These are phyloP conservation scores for Himalopsyche tibetana DNA, from an alignment of 2,888 invertebrate genomes.

Conservation along the genomic window DNA sequence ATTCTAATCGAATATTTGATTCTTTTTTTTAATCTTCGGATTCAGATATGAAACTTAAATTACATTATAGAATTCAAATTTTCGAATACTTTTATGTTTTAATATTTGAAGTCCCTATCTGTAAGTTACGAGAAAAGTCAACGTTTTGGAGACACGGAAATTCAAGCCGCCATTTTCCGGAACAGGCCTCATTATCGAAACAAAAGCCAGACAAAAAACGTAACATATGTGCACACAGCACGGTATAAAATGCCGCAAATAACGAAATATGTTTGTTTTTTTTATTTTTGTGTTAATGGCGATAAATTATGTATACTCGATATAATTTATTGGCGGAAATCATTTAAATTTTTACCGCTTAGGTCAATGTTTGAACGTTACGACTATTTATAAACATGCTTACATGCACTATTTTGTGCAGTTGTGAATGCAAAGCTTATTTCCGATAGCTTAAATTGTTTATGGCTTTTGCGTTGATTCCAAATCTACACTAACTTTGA, in stretches of 20 bases:
- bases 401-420: background rate
- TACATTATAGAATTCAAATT: too few species aligned
- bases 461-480: too few species aligned
- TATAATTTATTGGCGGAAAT: slow-evolving; percentile 10
- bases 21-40: too few species aligned
- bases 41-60: too few species aligned
- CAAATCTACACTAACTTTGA: too few species aligned
- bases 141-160: background rate
- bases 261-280: background rate
- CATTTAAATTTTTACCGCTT: background rate
- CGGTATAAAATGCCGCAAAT: slow-evolving; percentile 11
- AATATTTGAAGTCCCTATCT: too few species aligned
- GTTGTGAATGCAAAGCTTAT: background rate
- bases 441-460: background rate
- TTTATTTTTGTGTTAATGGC: background rate
- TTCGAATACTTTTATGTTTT: too few species aligned
- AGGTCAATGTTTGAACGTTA: background rate
- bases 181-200: background rate
- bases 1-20: too few species aligned
- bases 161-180: slow-evolving; percentile 20
- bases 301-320: slow-evolving; percentile 23
- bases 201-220: background rate
- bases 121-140: background rate
- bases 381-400: background rate
- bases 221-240: background rate